These are phyloP conservation scores for Thereva unica DNA, from an alignment of 2,888 invertebrate genomes.

Conservation along the genomic window DNA sequence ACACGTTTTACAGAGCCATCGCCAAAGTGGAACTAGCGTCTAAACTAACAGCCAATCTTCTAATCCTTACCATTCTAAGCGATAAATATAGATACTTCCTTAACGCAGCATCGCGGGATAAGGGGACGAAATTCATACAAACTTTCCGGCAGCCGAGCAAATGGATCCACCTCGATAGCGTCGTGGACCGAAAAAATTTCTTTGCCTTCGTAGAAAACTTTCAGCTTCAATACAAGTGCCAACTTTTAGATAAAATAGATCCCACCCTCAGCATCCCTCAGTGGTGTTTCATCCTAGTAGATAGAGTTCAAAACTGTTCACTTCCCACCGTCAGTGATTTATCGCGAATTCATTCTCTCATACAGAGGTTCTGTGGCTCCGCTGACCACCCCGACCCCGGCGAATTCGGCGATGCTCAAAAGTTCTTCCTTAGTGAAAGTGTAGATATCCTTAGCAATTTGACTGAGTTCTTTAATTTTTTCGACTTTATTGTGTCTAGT, in stretches of 20 bases:
- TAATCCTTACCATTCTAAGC: slow-evolving; percentile 57
- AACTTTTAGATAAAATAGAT: neutral
- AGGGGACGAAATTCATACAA: slow-evolving; percentile 47
- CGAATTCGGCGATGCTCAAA: neutral
- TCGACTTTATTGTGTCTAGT: slow-evolving; percentile 51
- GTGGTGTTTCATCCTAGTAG: slow-evolving; percentile 5
- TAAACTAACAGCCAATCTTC: slow-evolving; percentile 51
- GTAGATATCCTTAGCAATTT: slow-evolving; percentile 26
- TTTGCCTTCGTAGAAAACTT: slow-evolving; percentile 1
- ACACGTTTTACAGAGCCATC: slow-evolving; percentile 55
- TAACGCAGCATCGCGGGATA: slow-evolving; percentile 15
- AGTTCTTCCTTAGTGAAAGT: neutral
- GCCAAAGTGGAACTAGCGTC: slow-evolving; percentile 48
- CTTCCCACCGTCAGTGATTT: neutral
- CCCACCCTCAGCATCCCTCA: neutral
- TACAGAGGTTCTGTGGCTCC: slow-evolving; percentile 5
- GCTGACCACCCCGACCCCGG: neutral
- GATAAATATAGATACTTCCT: slow-evolving; percentile 55
- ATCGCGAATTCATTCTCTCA: neutral
- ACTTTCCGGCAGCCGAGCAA: slow-evolving; percentile 49
- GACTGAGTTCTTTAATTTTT: slow-evolving; percentile 56
- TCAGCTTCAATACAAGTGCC: slow-evolving; percentile 16
- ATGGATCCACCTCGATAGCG: slow-evolving; percentile 18
- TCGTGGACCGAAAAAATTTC: neutral
- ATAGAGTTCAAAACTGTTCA: slow-evolving; percentile 6